Base-by-base conservation (phyloP, 30 jellyfish, hydroid and myxozoan genomes). In the Aurelia aurita region DNA sequence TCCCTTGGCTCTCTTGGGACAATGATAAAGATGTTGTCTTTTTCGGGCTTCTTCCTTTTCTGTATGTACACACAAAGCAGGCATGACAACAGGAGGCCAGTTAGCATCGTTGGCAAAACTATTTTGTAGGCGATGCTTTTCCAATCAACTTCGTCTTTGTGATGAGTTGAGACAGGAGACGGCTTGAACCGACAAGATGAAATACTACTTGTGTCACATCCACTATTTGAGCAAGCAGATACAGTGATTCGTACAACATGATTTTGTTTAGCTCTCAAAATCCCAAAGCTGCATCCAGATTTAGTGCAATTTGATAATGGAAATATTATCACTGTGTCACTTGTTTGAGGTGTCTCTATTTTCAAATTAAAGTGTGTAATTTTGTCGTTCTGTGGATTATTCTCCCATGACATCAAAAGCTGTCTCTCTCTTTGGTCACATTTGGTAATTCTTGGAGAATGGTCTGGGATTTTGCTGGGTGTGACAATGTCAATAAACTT, bases 191-290 rank as follows among this genome's bases (percentile, higher is more conserved):
- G n/a, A 58, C 88, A 76, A 31, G 20, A n/a, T 16, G 67, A 76
- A 4, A 39, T 51, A 55, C 28, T 69, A 14, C 25, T 49, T 16
- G 3, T 15, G 23, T 32, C 43, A 21, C 93, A 83, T 32, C 93
- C 93, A 69, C 57, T 60, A 14, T 83, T 71, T 1, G 93, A 70
- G 66, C 93, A 83, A 9, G 90, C 45, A 1, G 58, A 20, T 6
- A 80, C 69, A 0, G 53, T 15, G 51, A 39, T 7, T 6, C 51
- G 51, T 20, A 76, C 77, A n/a, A 12, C 19, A n/a, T 27, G 31
- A 6, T 12, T 31, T 27, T 35, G 21, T 32, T 57, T 8, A 14
- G 21, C n/a, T 71, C 75, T 58, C n/a, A 7, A 4, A 63, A 68
- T 11, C 7, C 35, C 14, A 49, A 31, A 60, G 25, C 15, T 54